Evolutionary conservation across 2,113 vertebrate genomes (phyloP), one percentile per base, ranked within the genome.

Genomic region (Acrocephalus arundinaceus): DNA sequence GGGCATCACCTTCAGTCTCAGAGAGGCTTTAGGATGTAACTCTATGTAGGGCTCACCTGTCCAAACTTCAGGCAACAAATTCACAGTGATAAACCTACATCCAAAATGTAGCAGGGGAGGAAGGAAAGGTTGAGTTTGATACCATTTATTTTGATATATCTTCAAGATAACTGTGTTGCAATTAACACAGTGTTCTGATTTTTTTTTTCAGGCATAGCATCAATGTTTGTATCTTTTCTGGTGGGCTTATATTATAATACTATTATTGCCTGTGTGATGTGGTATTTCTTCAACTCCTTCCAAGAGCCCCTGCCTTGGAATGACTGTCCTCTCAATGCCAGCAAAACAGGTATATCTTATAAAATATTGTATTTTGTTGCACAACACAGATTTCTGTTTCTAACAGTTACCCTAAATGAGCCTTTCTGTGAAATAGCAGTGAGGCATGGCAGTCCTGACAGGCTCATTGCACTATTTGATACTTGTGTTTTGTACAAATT

Each of bases 261-360:
- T n/a, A 98, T 99, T 94, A 98, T 99, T 71, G 98, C 99, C 89
- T 99, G 98, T 98, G 98, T 99, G 89, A 98, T 99, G 98, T 99
- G 99, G 99, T 99, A 99, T 96, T 99, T 99, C 96, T 99, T 99
- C 98, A 99, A 99, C 97, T 99, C 99, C 78, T 99, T 99, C 90
- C 99, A 99, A 97, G 97, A 98, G 8, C 99, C 99, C 1, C 97
- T 99, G 77, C 99, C 99, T 7, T 99, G 99, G 99, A 98, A 96
- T 16, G 63, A 78, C 23, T 99, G 99, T 65, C 99, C 99, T 11
- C 85, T 99, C n/a, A 97, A 95, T 35, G 39, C 37, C 5, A 99
- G 98, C 87, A 85, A 1, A 31, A 99, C 99, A 97, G 99, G 99
- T 99, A 97, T 23, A 15, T 66, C 71, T 58, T 71, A 67, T 39